These are phyloP conservation scores for Columbina picui DNA, from an alignment of 2,113 vertebrate species.

Conservation along the genomic window DNA sequence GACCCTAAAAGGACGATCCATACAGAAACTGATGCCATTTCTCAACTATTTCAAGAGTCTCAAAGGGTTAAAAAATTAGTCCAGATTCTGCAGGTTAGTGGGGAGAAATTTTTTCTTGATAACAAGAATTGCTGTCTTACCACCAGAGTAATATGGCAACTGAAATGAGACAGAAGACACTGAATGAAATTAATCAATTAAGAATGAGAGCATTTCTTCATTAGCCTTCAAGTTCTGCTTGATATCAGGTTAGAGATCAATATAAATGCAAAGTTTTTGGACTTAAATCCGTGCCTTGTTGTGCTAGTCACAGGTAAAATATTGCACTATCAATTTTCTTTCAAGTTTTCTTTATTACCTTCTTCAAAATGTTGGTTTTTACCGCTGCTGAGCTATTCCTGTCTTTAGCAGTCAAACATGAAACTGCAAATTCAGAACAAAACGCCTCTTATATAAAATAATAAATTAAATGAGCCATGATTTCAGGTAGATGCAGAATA, in stretches of 20 bases:
- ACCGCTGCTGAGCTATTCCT: constrained; percentile 77
- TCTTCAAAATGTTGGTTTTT: constrained; percentile 65
- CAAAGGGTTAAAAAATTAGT: not conserved
- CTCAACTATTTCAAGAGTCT: not conserved
- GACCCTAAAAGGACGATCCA: not conserved
- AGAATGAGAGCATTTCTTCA: not conserved
- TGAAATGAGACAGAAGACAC: not conserved
- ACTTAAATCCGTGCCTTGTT: not conserved
- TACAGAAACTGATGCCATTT: not conserved
- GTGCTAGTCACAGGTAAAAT: constrained; percentile 73
- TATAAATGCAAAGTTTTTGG: not conserved
- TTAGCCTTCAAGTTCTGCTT: not conserved
- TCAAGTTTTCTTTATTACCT: constrained; percentile 74
- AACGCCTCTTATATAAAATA: constrained; percentile 61
- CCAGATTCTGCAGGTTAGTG: not conserved
- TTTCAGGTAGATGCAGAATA: constrained; percentile 73
- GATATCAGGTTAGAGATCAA: not conserved
- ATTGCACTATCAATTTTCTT: constrained; percentile 72
- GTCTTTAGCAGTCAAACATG: constrained; percentile 79
- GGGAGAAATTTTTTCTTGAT: not conserved
- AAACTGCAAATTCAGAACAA: constrained; percentile 65
- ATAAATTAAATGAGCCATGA: constrained; percentile 72
- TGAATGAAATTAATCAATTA: not conserved
- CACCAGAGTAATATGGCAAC: not conserved
- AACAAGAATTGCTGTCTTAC: not conserved